Evolutionary conservation across 2,113 vertebrate genomes (phyloP).

Genomic region (Pseudopodoces humilis): DNA sequence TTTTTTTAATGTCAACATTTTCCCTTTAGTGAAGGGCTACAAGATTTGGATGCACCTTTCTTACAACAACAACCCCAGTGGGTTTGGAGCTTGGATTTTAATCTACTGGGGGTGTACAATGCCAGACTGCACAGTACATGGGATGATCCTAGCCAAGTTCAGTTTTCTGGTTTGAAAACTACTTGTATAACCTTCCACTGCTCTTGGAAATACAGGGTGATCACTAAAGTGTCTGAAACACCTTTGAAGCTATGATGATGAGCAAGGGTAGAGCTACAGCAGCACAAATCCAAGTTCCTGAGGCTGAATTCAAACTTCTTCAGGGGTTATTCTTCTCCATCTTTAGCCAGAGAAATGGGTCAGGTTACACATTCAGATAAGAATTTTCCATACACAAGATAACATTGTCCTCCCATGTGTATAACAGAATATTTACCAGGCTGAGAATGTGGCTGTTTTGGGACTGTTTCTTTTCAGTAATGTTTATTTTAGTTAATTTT

Average conservation of each 20-base stretch:
- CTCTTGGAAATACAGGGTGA: background rate
- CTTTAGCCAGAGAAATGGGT: background rate
- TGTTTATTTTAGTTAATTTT: constrained; percentile 46
- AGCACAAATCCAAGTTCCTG: background rate
- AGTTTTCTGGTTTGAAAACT: background rate
- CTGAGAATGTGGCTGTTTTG: constrained; percentile 33
- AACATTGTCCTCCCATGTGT: background rate
- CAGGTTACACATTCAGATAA: background rate
- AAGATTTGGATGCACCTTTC: background rate
- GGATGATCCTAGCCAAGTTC: background rate
- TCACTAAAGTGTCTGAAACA: background rate
- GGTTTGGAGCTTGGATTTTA: background rate
- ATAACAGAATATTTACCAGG: constrained; percentile 36
- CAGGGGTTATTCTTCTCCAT: background rate
- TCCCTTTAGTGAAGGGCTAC: background rate
- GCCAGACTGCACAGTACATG: background rate
- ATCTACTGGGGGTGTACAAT: rapidly evolving
- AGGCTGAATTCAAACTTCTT: background rate
- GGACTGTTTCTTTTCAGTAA: constrained; percentile 45
- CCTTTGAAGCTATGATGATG: background rate
- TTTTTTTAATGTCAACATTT: background rate
- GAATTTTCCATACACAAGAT: background rate
- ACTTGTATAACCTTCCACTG: background rate
- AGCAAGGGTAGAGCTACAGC: background rate
- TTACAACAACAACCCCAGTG: background rate